Base-by-base conservation (phyloP, 2,888 invertebrate genomes). In the Agonopterix arenella region DNA sequence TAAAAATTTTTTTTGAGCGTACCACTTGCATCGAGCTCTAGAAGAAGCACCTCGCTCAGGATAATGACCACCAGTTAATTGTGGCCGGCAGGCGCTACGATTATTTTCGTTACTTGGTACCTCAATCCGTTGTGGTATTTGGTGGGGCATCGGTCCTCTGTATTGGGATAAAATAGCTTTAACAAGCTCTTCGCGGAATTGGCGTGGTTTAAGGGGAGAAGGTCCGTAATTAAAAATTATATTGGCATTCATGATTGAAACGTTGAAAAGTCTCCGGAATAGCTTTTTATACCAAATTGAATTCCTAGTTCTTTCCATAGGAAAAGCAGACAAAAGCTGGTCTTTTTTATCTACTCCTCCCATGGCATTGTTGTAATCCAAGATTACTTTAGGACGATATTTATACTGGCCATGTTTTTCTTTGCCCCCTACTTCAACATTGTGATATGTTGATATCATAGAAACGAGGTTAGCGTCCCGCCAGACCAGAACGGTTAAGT, bases 211-310 rank as follows among this genome's bases (percentile, higher is more conserved):
- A 5, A 37, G 9, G 41, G 7, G 4, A n/a, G 4, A 9, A 4
- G 41, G 41, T 37, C 37, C 37, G 16, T 16, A 13, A 5, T 44
- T 44, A 16, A 13, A 44, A 44, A 44, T 44, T 8, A 44, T n/a
- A 10, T 16, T 18, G 18, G 44, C 16, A 9, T 44, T 44, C 18
- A 18, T 8, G 8, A 44, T 44, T 2, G 49, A 49, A n/a, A 37
- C 13, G 38, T 49, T 49, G 9, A 49, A 36, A 36, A 49, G 49
- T 38, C 49, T 38, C 9, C 49, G 45, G 28, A 45, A 49, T 7
- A 53, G 18, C 36, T 45, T 52, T 47, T 54, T 52, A 40, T 55
- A 52, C 53, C 53, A 55, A 5, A 48, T 44, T 2, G 9, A 11
- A 10, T 42, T 48, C 40, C 13, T 36, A 3, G 8, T 9, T 9